Evolutionary conservation across 2,113 vertebrate genomes (phyloP), one percentile per base, ranked within the genome.

Genomic region (Fukomys damarensis): DNA sequence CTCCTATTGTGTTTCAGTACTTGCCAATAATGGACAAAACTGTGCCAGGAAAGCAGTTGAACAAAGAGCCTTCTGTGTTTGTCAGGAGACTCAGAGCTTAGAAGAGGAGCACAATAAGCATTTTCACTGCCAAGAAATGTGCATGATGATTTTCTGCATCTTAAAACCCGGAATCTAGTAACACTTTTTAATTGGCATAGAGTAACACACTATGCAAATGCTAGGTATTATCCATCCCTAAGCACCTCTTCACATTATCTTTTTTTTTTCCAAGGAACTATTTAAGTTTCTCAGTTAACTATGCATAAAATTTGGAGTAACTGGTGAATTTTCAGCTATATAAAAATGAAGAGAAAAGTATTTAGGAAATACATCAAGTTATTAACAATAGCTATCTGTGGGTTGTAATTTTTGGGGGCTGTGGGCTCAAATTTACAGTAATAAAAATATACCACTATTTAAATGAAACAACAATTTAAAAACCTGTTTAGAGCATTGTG

Each of bases 171-270:
- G 65, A 81, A 84, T 95, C 74, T 54, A 93, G 80, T 93, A 89
- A 91, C 56, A 61, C 56, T 77, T 96, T 97, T 86, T 96, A 94
- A 94, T 83, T 89, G 92, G 74, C 90, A 91, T 79, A 95, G 82
- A 96, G 84, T 91, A 88, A 94, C 56, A 86, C 2, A 74, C 66
- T 77, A 86, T 22, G 22, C 52, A 85, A 92, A 91, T 59, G 28
- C 74, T 14, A 86, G 74, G 17, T 74, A 87, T 89, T 58, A 43
- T 77, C 86, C 76, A 81, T 43, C n/a, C 70, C 76, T 43, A 43
- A 66, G 70, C 17, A 79, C 46, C 86, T 96, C 82, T 96, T 92
- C 20, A 46, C 35, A 32, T 59, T 35, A 20, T 41, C 59, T 81
- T 91, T 92, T 79, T 93, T 81, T 30, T 66, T 49, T 52, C 35